Conservation (phyloP, 1,140 invertebrate genomes). For the Reticulitermes speratus region DNA sequence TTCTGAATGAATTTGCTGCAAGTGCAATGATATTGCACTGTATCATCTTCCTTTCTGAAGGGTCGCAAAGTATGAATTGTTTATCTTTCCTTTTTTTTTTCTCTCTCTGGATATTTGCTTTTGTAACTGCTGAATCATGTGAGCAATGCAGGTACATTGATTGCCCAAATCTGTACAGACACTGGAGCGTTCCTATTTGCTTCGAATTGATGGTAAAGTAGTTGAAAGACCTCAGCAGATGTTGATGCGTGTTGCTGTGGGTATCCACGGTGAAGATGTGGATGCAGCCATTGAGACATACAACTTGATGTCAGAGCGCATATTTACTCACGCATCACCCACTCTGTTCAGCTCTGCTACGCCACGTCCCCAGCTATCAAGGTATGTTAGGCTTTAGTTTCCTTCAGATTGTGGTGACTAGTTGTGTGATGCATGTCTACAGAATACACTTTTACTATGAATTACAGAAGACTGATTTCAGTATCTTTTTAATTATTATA, state of each 20-base stretch:
- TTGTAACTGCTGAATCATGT: too few species aligned
- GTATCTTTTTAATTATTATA: too few species aligned
- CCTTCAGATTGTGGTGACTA: not conserved
- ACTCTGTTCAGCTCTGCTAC: constrained; percentile 97
- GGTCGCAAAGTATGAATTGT: too few species aligned
- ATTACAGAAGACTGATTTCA: too few species aligned
- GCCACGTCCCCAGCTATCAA: constrained; percentile 86
- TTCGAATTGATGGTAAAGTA: constrained; percentile 93
- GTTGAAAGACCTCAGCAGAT: constrained; percentile 97
- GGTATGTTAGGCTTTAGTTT: constrained; percentile 44
- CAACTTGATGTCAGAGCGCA: constrained; percentile 91
- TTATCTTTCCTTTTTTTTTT: too few species aligned
- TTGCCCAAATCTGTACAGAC: constrained; percentile 56
- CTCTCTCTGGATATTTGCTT: too few species aligned
- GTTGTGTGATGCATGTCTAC: too few species aligned
- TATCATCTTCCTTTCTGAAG: too few species aligned
- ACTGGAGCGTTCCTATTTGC: constrained; percentile 90
- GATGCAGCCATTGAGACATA: constrained; percentile 95
- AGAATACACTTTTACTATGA: too few species aligned
- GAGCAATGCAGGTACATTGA: too few species aligned
- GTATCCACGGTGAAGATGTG: constrained; percentile 94
- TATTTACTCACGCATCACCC: constrained; percentile 97
- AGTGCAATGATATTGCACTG: too few species aligned
- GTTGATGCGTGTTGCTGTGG: constrained; percentile 97
- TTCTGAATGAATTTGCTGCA: too few species aligned